Evolutionary conservation across 1,140 invertebrate genomes (phyloP), one percentile per base, ranked within the genome.

Genomic region (Trichogramma pretiosum): DNA sequence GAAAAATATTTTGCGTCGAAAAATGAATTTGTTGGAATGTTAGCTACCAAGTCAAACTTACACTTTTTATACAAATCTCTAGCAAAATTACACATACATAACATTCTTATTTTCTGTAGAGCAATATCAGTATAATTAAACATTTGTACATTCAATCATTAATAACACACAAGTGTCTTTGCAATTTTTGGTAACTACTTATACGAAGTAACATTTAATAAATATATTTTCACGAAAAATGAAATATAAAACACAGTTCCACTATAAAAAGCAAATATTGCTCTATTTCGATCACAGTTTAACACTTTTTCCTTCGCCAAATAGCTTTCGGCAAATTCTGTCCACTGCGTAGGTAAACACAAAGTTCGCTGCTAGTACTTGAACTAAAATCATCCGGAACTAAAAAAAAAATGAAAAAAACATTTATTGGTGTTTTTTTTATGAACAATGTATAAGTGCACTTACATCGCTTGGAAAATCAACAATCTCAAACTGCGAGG

Each of bases 401-500:
- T 96, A 70, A 5, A 34, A 34, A 19, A n/a, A 51, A 46, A 43
- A 28, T 39, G 39, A 18, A 39, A 18, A n/a, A n/a, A n/a, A n/a
- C n/a, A n/a, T n/a, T n/a, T n/a, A n/a, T n/a, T n/a, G n/a, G n/a
- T n/a, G n/a, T n/a, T n/a, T n/a, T n/a, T n/a, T n/a, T 39, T 5
- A 4, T n/a, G 37, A 21, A 5, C 13, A 21, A 21, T 39, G 18
- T 23, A 41, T n/a, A 21, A 33, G 26, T 30, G 50, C 58, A 77
- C 80, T 81, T 73, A 93, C 89, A 59, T 90, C 84, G 8, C 73
- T 58, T 38, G 89, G 86, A 68, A 95, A 92, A 58, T 90, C 81
- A 7, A 94, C 85, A 50, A 96, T 89, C 74, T 93, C 87, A 72
- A 96, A 92, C 60, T 85, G 81, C 54, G 76, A 72, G 35, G 84